These are phyloP conservation scores for Sminthurinus aureus DNA, from an alignment of 2,888 invertebrate species.

Conservation along the genomic window DNA sequence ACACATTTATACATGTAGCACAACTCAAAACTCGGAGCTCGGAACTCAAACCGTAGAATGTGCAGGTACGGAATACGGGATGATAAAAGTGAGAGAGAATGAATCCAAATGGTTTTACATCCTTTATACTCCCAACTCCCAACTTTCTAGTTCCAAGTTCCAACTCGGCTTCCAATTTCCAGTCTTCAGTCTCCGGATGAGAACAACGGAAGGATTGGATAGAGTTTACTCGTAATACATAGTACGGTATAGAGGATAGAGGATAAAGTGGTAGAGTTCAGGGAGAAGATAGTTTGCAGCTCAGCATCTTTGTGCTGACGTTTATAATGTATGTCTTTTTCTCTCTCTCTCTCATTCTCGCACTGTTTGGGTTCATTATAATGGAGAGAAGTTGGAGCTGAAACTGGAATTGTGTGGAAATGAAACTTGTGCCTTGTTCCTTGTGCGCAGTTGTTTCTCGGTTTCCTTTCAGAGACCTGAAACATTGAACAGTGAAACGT, in stretches of 20 bases:
- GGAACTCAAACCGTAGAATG: no score
- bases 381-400: constrained; percentile 41
- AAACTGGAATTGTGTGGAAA: constrained; percentile 8
- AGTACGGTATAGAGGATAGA: no score
- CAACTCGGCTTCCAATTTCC: no score
- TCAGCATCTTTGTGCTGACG: constrained; percentile 35
- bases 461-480: background rate
- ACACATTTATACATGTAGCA: no score
- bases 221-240: no score
- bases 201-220: background rate
- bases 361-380: constrained; percentile 37
- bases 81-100: background rate
- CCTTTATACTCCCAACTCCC: no score
- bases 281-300: constrained; percentile 27
- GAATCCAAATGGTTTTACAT: background rate
- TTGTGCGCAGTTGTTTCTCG: constrained; percentile 44
- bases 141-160: background rate
- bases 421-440: background rate
- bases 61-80: no score
- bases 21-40: no score
- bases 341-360: constrained; percentile 4
- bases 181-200: background rate
- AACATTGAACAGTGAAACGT: background rate
- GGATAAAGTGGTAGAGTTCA: background rate
- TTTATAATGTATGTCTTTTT: constrained; percentile 42